These are phyloP conservation scores for Germaria angustata DNA, from an alignment of 2,888 invertebrate species.

Conservation along the genomic window DNA sequence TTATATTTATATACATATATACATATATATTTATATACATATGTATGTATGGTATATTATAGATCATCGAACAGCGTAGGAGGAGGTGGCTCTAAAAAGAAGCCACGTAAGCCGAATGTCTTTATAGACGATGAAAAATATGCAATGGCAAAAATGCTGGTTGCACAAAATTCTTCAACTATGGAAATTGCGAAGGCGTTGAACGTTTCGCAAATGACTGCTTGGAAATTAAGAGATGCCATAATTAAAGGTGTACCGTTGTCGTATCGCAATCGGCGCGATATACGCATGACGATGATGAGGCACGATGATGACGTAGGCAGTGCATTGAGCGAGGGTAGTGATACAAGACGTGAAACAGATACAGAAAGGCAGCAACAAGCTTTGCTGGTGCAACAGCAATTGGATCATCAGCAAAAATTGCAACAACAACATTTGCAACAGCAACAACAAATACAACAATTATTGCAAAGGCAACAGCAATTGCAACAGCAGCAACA, in stretches of 20 bases:
- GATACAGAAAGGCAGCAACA: constrained; percentile 53
- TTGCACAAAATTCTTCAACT: constrained; percentile 78
- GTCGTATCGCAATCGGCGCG: constrained; percentile 78
- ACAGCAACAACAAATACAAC: constrained; percentile 67
- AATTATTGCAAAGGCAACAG: constrained; percentile 62
- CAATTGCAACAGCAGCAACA: constrained; percentile 67
- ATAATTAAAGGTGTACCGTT: constrained; percentile 78
- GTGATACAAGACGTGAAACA: constrained; percentile 43
- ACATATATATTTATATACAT: too few species aligned
- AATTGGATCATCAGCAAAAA: constrained; percentile 64
- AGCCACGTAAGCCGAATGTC: constrained; percentile 79
- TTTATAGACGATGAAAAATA: constrained; percentile 79
- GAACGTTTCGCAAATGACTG: constrained; percentile 80
- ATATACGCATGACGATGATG: constrained; percentile 60
- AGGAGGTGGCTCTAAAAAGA: constrained; percentile 70
- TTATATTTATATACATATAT: too few species aligned
- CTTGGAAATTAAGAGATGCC: constrained; percentile 79
- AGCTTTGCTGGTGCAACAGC: constrained; percentile 55
- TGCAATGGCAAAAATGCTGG: constrained; percentile 78
- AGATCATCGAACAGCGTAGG: constrained; percentile 45
- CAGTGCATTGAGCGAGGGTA: constrained; percentile 38
- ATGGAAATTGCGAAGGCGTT: constrained; percentile 79
- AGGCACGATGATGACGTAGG: constrained; percentile 42
- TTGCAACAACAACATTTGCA: constrained; percentile 68
- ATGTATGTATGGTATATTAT: too few species aligned